Conservation (phyloP, 2,797 vertebrate genomes). For the Semotilus atromaculatus region DNA sequence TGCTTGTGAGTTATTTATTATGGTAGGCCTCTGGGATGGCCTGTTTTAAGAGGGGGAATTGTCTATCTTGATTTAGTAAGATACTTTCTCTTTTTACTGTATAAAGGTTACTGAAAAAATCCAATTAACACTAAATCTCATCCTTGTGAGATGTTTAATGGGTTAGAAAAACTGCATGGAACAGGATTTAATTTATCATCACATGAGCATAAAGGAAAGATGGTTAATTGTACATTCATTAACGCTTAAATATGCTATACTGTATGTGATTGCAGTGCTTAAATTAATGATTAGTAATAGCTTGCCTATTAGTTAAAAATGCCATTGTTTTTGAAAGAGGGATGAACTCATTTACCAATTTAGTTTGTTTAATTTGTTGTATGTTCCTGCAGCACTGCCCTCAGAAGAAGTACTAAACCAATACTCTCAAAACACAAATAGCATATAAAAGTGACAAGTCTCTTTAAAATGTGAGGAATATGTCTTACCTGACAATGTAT, state of each 20-base stretch:
- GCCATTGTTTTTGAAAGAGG: neutral
- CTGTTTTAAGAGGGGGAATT: conserved; percentile 41
- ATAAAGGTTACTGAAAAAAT: conserved; percentile 40
- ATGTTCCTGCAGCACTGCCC: neutral
- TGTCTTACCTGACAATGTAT: neutral
- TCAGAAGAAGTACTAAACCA: conserved; percentile 9
- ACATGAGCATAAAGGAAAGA: conserved; percentile 14
- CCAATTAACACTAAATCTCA: conserved; percentile 49
- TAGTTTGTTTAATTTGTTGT: conserved; percentile 3
- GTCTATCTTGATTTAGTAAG: conserved; percentile 45
- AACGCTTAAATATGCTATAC: conserved; percentile 14
- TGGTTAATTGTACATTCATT: conserved; percentile 8
- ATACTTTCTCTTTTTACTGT: conserved; percentile 9
- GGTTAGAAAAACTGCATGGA: conserved; percentile 8
- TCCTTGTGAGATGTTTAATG: conserved; percentile 38
- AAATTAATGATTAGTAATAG: conserved; percentile 2
- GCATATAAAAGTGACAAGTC: neutral
- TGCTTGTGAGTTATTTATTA: conserved; percentile 48
- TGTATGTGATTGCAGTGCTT: neutral
- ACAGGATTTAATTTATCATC: conserved; percentile 19
- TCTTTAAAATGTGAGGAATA: neutral
- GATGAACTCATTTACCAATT: neutral
- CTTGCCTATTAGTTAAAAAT: conserved; percentile 9
- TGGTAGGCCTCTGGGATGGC: conserved; percentile 29
- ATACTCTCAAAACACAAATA: neutral